phyloP scores from a whole-genome alignment of 2,888 invertebrate genomes.

The Megalurothrips usitatus region DNA sequence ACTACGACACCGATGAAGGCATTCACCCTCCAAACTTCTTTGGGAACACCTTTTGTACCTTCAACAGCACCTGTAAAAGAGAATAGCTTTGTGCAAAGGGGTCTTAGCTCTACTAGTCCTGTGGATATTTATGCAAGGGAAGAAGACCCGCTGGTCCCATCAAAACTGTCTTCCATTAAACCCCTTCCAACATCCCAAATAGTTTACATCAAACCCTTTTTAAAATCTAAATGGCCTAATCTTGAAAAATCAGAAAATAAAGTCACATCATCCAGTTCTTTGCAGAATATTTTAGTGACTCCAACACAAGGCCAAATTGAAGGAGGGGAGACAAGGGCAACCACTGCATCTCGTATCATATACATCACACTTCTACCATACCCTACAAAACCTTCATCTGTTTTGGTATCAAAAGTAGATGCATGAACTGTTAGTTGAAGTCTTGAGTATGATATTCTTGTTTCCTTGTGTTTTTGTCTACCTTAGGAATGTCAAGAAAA shows the following conservation, averaged over 20 bases:
- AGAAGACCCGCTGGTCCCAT: not conserved
- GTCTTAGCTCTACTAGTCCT: not conserved
- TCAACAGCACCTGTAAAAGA: not conserved
- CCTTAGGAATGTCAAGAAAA: not conserved
- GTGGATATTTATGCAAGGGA: not conserved
- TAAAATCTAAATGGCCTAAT: not conserved
- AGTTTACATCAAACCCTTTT: not conserved
- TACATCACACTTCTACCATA: not conserved
- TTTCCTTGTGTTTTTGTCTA: not conserved
- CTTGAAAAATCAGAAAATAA: not conserved
- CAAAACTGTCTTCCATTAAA: not conserved
- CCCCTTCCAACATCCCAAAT: not conserved
- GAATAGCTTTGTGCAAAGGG: not conserved
- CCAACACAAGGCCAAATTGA: not conserved
- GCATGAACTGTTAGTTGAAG: not conserved
- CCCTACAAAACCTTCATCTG: not conserved
- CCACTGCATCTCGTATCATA: not conserved
- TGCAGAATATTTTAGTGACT: not conserved
- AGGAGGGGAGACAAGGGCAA: not conserved
- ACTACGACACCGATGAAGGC: not conserved
- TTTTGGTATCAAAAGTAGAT: not conserved
- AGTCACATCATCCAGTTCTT: not conserved
- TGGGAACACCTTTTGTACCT: not conserved
- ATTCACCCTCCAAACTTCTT: not conserved
- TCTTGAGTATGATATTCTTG: not conserved